A percentile compares a stretch with the other conserved stretches of the same genome.
Conservation (phyloP, 2,888 invertebrate genomes). For the Noctua pronuba region DNA sequence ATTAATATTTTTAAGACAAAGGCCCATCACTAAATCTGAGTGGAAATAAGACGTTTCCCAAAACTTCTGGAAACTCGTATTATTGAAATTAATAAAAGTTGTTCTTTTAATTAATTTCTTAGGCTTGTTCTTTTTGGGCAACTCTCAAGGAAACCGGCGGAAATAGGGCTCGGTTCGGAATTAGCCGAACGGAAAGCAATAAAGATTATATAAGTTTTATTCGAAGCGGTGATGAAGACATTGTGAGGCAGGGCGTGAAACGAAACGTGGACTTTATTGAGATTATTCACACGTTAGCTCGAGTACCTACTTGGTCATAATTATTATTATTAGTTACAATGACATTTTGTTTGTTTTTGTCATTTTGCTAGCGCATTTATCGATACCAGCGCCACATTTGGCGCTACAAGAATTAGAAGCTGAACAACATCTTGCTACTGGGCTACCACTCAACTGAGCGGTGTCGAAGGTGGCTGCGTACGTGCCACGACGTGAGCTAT, state of each 20-base stretch:
- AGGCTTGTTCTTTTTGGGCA: constrained; percentile 52
- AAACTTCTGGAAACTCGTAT: constrained; percentile 59
- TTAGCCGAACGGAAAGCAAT: constrained; percentile 63
- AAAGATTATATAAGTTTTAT: constrained; percentile 60
- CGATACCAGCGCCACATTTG: background rate
- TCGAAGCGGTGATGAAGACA: constrained; percentile 55
- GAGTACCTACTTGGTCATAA: background rate
- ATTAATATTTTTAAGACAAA: constrained; percentile 50
- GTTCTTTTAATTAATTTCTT: constrained; percentile 69
- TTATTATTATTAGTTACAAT: background rate
- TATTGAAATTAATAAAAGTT: constrained; percentile 68
- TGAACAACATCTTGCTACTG: background rate
- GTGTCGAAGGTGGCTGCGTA: background rate
- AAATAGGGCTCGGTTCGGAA: constrained; percentile 51
- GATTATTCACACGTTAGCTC: background rate
- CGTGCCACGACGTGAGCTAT: background rate
- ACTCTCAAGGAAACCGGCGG: constrained; percentile 24
- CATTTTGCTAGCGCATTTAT: background rate
- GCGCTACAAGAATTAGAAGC: background rate
- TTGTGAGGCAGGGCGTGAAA: constrained; percentile 36
- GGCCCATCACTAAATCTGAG: constrained; percentile 38
- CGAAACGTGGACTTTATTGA: constrained; percentile 1
- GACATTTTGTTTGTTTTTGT: background rate
- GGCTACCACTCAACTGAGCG: background rate
- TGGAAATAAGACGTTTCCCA: constrained; percentile 49